Conservation (phyloP, 2,888 invertebrate genomes). For the Hyposoter dolosus region DNA sequence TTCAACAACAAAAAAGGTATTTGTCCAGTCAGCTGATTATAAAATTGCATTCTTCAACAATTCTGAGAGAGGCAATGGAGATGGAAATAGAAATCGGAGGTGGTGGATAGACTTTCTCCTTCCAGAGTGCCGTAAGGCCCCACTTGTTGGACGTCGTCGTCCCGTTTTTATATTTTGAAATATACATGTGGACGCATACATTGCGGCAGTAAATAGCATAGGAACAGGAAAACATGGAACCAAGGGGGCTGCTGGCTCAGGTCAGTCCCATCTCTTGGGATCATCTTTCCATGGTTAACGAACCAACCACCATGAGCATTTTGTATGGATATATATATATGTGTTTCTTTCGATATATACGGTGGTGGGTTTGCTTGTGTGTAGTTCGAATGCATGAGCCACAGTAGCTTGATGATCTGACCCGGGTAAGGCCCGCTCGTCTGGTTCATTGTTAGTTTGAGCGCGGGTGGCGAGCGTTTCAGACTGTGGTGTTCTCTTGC, state of each 20-base stretch:
- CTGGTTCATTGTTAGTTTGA: conserved; percentile 74
- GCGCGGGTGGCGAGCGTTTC: conserved; percentile 78
- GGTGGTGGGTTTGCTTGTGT: conserved; percentile 9
- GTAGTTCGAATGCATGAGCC: conserved; percentile 40
- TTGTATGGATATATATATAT: neutral
- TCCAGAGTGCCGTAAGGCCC: conserved; percentile 45
- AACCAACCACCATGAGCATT: conserved; percentile 25
- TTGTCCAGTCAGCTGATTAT: neutral
- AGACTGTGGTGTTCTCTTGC: conserved; percentile 34
- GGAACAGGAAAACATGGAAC: conserved; percentile 71
- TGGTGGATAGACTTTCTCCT: conserved; percentile 47
- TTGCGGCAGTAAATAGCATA: conserved; percentile 3
- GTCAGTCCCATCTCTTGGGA: conserved; percentile 79
- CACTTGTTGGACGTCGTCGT: conserved; percentile 41
- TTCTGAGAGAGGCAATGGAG: neutral
- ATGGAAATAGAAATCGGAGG: neutral
- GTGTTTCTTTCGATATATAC: neutral
- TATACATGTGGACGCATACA: conserved; percentile 33
- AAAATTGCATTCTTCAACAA: neutral
- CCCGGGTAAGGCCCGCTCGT: conserved; percentile 61
- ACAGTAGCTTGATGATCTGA: conserved; percentile 64
- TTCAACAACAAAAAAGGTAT: neutral
- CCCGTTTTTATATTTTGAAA: conserved; percentile 10
- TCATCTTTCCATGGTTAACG: conserved; percentile 77
- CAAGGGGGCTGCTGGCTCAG: conserved; percentile 73